Evolutionary conservation across 2,113 vertebrate genomes (phyloP).

Genomic region (Ahaetulla prasina): DNA sequence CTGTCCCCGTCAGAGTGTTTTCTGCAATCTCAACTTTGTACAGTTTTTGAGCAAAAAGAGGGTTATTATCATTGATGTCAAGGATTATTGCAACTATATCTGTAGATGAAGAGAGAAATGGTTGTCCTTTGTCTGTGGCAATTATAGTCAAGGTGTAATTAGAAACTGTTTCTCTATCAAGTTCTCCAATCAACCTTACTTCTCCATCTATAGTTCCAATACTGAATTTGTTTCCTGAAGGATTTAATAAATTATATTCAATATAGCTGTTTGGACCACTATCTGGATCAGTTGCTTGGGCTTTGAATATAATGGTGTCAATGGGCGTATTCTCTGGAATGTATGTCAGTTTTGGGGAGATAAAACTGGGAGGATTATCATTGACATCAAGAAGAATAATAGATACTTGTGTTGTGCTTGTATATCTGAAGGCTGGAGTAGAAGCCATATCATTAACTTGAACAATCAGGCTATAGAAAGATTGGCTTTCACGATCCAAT

Average conservation of each 20-base stretch:
- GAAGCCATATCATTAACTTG: slow-evolving; percentile 84
- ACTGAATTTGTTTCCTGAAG: slow-evolving; percentile 79
- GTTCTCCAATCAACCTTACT: slow-evolving; percentile 81
- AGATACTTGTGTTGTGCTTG: slow-evolving; percentile 90
- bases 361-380: slow-evolving; percentile 85
- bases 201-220: slow-evolving; percentile 86
- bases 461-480: slow-evolving; percentile 91
- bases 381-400: slow-evolving; percentile 93
- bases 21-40: slow-evolving; percentile 88
- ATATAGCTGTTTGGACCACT: slow-evolving; percentile 96
- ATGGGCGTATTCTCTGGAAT: slow-evolving; percentile 89
- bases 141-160: slow-evolving; percentile 88
- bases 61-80: slow-evolving; percentile 93
- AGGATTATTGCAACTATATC: slow-evolving; percentile 85
- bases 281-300: slow-evolving; percentile 82
- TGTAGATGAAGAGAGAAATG: slow-evolving; percentile 79
- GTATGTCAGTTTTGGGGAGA: slow-evolving; percentile 84
- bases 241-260: slow-evolving; percentile 82
- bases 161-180: slow-evolving; percentile 86
- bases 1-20: slow-evolving; percentile 82
- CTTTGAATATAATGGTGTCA: slow-evolving; percentile 86
- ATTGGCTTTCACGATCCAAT: slow-evolving; percentile 90
- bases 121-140: slow-evolving; percentile 91
- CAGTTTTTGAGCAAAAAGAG: slow-evolving; percentile 81
- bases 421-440: slow-evolving; percentile 73